These are phyloP conservation scores for Heloderma charlesbogerti DNA, from an alignment of 2,113 vertebrate genomes.

Conservation along the genomic window DNA sequence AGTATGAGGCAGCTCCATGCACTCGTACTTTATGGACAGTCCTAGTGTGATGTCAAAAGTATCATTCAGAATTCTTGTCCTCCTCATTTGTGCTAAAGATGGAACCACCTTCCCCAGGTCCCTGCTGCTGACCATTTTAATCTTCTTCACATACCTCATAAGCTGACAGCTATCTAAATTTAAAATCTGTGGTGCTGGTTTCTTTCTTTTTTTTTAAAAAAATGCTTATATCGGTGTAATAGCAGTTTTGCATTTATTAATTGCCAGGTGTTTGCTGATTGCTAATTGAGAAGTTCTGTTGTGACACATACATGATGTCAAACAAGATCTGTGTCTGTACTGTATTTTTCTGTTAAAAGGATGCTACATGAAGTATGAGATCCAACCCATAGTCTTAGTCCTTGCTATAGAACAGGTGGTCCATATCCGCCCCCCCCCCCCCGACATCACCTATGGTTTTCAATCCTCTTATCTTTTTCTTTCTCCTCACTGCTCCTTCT, in stretches of 20 bases:
- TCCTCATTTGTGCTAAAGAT: background rate
- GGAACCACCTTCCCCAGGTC: background rate
- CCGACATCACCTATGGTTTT: rapidly evolving
- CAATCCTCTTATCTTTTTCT: conserved; percentile 23
- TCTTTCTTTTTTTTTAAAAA: background rate
- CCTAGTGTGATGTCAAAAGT: background rate
- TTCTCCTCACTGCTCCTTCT: background rate
- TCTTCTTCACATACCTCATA: background rate
- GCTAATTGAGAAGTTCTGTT: background rate
- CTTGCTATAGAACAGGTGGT: background rate
- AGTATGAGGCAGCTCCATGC: background rate
- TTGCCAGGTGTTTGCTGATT: background rate
- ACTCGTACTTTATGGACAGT: background rate
- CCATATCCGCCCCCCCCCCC: rapidly evolving
- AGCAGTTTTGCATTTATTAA: rapidly evolving
- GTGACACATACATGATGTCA: background rate
- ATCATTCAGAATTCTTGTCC: background rate
- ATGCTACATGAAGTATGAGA: background rate
- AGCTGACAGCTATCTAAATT: conserved; percentile 17
- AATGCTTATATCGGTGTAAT: background rate
- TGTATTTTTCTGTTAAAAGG: background rate
- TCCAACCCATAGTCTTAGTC: rapidly evolving
- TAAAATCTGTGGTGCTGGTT: background rate
- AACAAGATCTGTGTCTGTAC: conserved; percentile 1
- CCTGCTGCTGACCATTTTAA: background rate